A percentile compares a stretch with the other conserved stretches of the same genome.
These are phyloP conservation scores for Toxotes jaculatrix DNA, from an alignment of 2,113 vertebrate genomes.

Conservation along the genomic window DNA sequence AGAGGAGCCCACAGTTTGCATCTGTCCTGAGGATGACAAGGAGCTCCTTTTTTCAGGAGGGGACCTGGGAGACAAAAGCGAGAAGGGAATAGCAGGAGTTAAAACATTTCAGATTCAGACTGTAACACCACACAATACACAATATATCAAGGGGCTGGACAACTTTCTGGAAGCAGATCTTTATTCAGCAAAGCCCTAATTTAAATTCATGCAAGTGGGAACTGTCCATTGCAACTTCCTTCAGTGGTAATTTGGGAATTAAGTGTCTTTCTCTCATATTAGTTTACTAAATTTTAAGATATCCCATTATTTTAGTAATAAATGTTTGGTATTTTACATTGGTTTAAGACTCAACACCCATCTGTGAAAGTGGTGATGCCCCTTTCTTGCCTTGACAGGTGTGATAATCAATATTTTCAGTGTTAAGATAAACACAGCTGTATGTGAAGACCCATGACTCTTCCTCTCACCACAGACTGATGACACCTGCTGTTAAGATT, in stretches of 20 bases:
- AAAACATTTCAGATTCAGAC: constrained; percentile 15
- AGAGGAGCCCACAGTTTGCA: constrained; percentile 86
- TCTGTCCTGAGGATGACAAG: constrained; percentile 69
- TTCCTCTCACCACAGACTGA: neutral
- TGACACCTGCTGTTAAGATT: constrained; percentile 30
- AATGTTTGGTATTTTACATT: neutral
- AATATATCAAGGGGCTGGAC: constrained; percentile 6
- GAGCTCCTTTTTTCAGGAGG: constrained; percentile 90
- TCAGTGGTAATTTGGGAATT: neutral
- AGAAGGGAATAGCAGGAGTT: neutral
- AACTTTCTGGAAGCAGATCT: neutral
- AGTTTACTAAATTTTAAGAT: neutral
- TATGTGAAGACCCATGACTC: neutral
- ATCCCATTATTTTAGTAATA: neutral
- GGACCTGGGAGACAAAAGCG: constrained; percentile 72
- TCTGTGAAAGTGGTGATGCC: neutral
- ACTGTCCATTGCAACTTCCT: neutral
- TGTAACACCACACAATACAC: neutral
- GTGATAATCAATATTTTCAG: constrained; percentile 21
- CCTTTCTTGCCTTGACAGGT: neutral
- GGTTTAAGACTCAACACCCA: no score
- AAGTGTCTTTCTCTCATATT: neutral
- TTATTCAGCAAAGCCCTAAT: constrained; percentile 8
- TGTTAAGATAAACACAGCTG: constrained; percentile 4
- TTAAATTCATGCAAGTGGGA: constrained; percentile 19